phyloP scores from a whole-genome alignment of 2,113 vertebrate species.

The Cettia cetti region DNA sequence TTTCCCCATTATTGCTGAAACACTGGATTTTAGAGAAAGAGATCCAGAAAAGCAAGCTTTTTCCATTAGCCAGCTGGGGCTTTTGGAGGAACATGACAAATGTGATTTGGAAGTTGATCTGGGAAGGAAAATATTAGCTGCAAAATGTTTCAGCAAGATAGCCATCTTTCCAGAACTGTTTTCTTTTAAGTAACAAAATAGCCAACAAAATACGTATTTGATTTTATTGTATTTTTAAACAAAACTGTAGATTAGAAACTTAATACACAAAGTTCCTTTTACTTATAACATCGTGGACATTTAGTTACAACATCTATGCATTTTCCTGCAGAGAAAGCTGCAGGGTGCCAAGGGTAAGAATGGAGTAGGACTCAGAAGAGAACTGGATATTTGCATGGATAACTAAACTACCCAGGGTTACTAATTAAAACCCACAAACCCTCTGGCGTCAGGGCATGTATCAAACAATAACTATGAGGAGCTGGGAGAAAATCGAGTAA shows the following conservation, averaged over 20 bases:
- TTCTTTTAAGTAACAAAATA: background rate
- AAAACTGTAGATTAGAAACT: background rate
- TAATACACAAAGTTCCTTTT: background rate
- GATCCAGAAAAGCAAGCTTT: background rate
- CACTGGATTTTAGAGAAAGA: background rate
- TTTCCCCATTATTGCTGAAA: background rate
- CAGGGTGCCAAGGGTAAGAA: background rate
- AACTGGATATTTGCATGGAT: background rate
- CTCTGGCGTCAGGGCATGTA: background rate
- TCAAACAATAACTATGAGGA: background rate
- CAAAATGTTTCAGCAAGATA: background rate
- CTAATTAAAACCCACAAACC: background rate
- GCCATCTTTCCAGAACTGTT: background rate
- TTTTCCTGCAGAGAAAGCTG: background rate
- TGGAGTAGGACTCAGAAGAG: background rate
- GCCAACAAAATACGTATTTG: background rate
- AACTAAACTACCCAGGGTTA: background rate
- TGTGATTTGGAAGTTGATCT: background rate
- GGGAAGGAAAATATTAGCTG: conserved; percentile 21
- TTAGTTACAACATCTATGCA: background rate
- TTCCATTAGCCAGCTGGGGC: background rate
- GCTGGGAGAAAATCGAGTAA: background rate
- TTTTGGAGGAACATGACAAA: background rate
- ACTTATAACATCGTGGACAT: background rate
- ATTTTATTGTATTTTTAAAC: background rate